These are phyloP conservation scores for Oopsacas minuta DNA, from an alignment of 37 sponge, comb jelly and placozoan genomes.

Conservation along the genomic window DNA sequence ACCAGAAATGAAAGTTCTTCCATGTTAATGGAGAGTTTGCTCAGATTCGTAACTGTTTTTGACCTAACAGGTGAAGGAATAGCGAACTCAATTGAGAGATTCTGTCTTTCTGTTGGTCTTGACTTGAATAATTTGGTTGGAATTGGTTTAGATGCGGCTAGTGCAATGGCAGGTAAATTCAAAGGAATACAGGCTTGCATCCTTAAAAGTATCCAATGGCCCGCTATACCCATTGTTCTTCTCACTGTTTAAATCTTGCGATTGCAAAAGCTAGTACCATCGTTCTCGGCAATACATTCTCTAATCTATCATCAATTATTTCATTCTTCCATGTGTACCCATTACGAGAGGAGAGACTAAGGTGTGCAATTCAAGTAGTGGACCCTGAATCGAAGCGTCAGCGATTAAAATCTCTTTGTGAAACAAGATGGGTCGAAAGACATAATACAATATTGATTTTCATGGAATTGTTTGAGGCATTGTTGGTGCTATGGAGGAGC, in stretches of 20 bases:
- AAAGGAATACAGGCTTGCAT: conserved; percentile 35
- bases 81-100: no score
- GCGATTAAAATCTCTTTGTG: no score
- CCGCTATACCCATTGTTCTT: conserved; percentile 18
- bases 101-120: not conserved
- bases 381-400: no score
- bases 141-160: conserved; percentile 49
- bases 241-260: not conserved
- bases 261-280: not conserved
- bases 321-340: not conserved
- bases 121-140: not conserved
- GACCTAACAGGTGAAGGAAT: no score
- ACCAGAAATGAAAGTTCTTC: no score
- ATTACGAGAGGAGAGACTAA: no score
- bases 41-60: no score
- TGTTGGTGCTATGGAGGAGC: not conserved
- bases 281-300: not conserved
- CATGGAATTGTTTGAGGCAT: conserved; percentile 10
- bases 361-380: not conserved
- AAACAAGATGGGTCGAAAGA: conserved; percentile 5
- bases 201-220: conserved; percentile 29
- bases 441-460: conserved; percentile 11
- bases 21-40: no score
- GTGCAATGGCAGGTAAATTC: conserved; percentile 43
- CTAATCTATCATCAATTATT: not conserved